Conservation (phyloP, 2,113 vertebrate genomes). For the Tonatia bakeri region DNA sequence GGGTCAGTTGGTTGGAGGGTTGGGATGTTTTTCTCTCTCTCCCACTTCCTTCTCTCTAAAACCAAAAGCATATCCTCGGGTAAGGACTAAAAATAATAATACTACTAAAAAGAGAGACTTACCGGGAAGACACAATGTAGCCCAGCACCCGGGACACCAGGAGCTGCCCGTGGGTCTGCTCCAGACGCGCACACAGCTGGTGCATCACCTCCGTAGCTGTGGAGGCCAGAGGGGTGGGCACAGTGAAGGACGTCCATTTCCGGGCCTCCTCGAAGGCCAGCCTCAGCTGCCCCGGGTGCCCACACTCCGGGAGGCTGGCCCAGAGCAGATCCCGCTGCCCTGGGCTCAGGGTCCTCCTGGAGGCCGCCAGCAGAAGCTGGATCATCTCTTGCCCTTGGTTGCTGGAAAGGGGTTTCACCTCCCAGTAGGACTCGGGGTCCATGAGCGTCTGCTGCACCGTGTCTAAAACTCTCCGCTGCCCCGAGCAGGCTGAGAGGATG, state of each 20-base stretch:
- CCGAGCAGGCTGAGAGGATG: slow-evolving; percentile 77
- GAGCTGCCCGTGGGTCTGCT: slow-evolving; percentile 81
- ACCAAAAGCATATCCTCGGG: too few relatives aligned
- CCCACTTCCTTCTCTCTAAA: too few relatives aligned
- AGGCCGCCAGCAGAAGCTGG: slow-evolving; percentile 68
- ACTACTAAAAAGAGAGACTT: not conserved
- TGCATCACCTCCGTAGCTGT: slow-evolving; percentile 76
- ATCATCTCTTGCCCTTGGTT: slow-evolving; percentile 78
- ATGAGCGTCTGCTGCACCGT: slow-evolving; percentile 43
- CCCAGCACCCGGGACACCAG: slow-evolving; percentile 81
- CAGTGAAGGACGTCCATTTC: slow-evolving; percentile 81
- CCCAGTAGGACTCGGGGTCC: slow-evolving; percentile 69
- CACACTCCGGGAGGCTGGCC: slow-evolving; percentile 72
- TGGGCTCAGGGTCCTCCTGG: slow-evolving; percentile 55
- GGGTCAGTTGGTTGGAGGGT: too few relatives aligned
- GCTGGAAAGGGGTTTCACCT: slow-evolving; percentile 74
- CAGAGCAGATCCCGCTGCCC: slow-evolving; percentile 75
- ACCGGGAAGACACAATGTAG: slow-evolving; percentile 82
- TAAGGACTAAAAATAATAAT: too few relatives aligned
- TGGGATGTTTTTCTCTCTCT: too few relatives aligned
- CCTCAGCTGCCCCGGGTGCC: slow-evolving; percentile 82
- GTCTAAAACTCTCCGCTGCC: slow-evolving; percentile 63
- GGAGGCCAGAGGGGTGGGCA: slow-evolving; percentile 52
- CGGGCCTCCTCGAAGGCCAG: slow-evolving; percentile 81
- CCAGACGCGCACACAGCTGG: slow-evolving; percentile 80